These are phyloP conservation scores for Monomorium pharaonis DNA, from an alignment of 1,140 invertebrate genomes.

Conservation along the genomic window DNA sequence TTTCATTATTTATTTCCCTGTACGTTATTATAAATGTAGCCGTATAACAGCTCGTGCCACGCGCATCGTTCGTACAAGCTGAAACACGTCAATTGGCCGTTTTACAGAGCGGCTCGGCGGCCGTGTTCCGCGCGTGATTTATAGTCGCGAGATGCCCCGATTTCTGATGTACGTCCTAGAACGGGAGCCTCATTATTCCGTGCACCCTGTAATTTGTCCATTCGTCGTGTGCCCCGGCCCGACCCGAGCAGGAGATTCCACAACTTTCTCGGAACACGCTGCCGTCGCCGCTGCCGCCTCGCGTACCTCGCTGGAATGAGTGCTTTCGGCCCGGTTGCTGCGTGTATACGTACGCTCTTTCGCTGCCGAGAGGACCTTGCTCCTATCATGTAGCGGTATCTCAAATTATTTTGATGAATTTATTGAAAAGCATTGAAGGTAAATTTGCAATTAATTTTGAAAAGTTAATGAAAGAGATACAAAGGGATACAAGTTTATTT, in stretches of 20 bases:
- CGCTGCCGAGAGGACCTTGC: background rate
- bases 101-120: constrained; percentile 71
- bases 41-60: constrained; percentile 54
- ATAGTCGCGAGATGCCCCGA: constrained; percentile 80
- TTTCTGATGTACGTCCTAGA: constrained; percentile 78
- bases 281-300: background rate
- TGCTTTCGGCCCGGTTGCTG: constrained; percentile 7
- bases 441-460: background rate
- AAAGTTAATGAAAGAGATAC: background rate
- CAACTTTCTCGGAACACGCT: constrained; percentile 64
- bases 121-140: constrained; percentile 79
- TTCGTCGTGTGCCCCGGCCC: constrained; percentile 80
- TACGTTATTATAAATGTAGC: background rate
- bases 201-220: constrained; percentile 84
- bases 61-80: constrained; percentile 58
- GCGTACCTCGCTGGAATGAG: background rate
- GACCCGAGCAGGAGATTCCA: constrained; percentile 56
- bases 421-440: background rate
- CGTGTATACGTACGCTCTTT: background rate
- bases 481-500: background rate
- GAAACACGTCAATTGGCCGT: constrained; percentile 74
- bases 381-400: background rate
- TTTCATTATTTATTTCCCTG: constrained; percentile 1
- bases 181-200: constrained; percentile 84
- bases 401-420: constrained; percentile 1